These are phyloP conservation scores for Montipora sp. DNA, from an alignment of 64 coral and sea anemone genomes.

Conservation along the genomic window DNA sequence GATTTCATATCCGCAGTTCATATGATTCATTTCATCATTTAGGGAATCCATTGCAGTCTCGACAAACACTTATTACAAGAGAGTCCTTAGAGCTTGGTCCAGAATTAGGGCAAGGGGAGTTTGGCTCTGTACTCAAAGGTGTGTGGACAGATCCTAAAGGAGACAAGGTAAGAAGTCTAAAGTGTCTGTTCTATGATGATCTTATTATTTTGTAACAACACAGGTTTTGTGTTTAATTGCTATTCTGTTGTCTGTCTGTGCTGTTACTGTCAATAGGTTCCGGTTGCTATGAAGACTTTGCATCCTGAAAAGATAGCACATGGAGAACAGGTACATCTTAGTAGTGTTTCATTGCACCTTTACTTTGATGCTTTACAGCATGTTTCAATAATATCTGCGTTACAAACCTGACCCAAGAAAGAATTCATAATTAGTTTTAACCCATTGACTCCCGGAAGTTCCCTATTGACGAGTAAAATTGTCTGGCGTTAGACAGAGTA, in stretches of 20 bases:
- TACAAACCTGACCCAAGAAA: no score
- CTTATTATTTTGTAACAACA: neutral
- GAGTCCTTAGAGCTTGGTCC: constrained; percentile 76
- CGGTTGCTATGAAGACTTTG: constrained; percentile 94
- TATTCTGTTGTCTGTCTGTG: neutral
- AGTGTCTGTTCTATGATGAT: neutral
- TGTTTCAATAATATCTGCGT: no score
- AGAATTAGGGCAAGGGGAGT: constrained; percentile 93
- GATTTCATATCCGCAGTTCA: no score
- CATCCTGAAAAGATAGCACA: constrained; percentile 98
- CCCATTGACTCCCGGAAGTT: no score
- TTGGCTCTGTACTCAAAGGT: constrained; percentile 96
- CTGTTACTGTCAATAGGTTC: constrained; percentile 59
- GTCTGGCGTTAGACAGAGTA: no score
- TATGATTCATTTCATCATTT: neutral
- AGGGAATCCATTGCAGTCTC: constrained; percentile 26
- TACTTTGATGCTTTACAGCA: no score
- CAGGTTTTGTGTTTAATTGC: neutral
- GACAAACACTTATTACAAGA: constrained; percentile 82
- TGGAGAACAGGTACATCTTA: constrained; percentile 86
- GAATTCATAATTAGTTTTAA: no score
- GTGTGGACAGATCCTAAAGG: constrained; percentile 93
- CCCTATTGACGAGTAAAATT: no score
- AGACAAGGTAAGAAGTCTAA: constrained; percentile 52
- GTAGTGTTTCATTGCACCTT: no score